These are phyloP conservation scores for Metridium senile DNA, from an alignment of 92 coral and sea anemone species.

Conservation along the genomic window DNA sequence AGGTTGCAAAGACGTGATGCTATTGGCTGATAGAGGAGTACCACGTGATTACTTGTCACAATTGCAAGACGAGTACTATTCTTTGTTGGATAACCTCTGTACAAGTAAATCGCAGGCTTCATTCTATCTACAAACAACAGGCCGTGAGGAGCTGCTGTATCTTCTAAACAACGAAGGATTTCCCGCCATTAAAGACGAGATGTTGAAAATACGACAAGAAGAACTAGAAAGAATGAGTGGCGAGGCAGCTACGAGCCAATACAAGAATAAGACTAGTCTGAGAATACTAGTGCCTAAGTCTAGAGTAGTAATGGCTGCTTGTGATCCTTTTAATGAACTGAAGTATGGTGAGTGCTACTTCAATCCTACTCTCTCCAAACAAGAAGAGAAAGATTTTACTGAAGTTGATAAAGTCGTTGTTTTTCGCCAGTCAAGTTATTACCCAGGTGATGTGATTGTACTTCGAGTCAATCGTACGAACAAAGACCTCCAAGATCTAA, in stretches of 20 bases:
- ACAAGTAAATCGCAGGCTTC: constrained; percentile 54
- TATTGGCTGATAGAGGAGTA: constrained; percentile 59
- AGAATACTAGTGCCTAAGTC: constrained; percentile 62
- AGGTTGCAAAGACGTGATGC: constrained; percentile 46
- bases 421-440: constrained; percentile 52
- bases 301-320: constrained; percentile 63
- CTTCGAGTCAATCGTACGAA: constrained; percentile 42
- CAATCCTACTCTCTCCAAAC: constrained; percentile 55
- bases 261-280: background rate
- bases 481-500: constrained; percentile 39
- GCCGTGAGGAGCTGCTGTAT: constrained; percentile 32
- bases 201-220: constrained; percentile 20
- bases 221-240: constrained; percentile 29
- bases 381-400: constrained; percentile 31
- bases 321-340: constrained; percentile 58
- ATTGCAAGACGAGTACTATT: constrained; percentile 55
- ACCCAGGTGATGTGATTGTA: constrained; percentile 66
- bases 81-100: constrained; percentile 32
- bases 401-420: constrained; percentile 46
- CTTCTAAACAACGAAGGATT: constrained; percentile 44
- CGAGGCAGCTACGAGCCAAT: background rate
- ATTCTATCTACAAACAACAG: constrained; percentile 56
- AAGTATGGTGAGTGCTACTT: constrained; percentile 69
- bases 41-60: constrained; percentile 45
- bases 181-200: constrained; percentile 1